Evolutionary conservation across 1,140 invertebrate genomes (phyloP).

Genomic region (Myzus persicae): DNA sequence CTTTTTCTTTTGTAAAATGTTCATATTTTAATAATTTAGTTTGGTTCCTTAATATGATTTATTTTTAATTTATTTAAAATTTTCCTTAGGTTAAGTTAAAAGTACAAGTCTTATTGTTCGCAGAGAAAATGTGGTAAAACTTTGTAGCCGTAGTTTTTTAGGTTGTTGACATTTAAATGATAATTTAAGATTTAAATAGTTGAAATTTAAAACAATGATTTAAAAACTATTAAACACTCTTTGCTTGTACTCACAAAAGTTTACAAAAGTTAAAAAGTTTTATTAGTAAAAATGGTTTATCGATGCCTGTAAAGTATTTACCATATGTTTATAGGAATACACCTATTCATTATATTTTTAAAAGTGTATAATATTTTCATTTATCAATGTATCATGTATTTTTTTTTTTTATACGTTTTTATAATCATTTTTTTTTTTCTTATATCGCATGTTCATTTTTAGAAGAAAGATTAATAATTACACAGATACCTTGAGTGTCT

Average conservation of each 20-base stretch:
- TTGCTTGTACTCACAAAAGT: not conserved
- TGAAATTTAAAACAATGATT: not conserved
- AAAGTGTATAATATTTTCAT: not conserved
- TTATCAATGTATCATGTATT: too few species aligned
- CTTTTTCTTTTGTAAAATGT: not conserved
- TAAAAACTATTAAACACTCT: slow-evolving; percentile 5
- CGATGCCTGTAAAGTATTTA: not conserved
- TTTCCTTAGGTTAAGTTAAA: not conserved
- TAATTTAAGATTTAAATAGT: not conserved
- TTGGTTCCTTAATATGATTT: not conserved
- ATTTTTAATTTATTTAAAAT: slow-evolving; percentile 22
- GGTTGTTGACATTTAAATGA: not conserved
- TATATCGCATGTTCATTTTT: not conserved
- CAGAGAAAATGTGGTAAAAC: not conserved
- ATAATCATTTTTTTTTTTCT: not conserved
- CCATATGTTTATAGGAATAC: too few species aligned
- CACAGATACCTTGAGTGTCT: not conserved
- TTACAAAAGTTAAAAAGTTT: not conserved
- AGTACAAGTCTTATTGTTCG: not conserved
- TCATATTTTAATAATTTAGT: slow-evolving; percentile 3
- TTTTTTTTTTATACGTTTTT: too few species aligned
- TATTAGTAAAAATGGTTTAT: not conserved
- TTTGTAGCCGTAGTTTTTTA: not conserved
- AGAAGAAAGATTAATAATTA: not conserved
- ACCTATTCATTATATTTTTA: not conserved